Percentiles rank a stretch among this genome's conserved stretches.
Evolutionary conservation across 92 coral and sea anemone species (phyloP).

Genomic region (Virgularia gustaviana): DNA sequence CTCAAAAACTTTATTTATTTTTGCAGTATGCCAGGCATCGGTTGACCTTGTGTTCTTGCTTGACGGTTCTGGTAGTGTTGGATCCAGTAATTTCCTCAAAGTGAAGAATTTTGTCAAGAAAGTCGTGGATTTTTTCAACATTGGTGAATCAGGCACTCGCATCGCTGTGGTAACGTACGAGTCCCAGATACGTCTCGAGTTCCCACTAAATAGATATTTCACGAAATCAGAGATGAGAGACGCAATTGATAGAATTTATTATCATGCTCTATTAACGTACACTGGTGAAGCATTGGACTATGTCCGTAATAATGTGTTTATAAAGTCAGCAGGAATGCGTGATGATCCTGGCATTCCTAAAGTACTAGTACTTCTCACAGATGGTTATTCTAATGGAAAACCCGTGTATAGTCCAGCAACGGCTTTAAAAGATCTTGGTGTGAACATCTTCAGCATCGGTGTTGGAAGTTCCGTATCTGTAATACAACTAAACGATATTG

Average conservation of each 20-base stretch:
- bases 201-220: constrained; percentile 55
- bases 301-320: constrained; percentile 51
- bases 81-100: constrained; percentile 54
- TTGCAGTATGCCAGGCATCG: constrained; percentile 88
- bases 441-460: constrained; percentile 80
- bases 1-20: no score
- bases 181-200: constrained; percentile 42
- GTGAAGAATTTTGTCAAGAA: constrained; percentile 75
- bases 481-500: constrained; percentile 54
- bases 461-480: constrained; percentile 52
- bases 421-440: constrained; percentile 57
- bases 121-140: constrained; percentile 86
- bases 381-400: constrained; percentile 68
- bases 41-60: constrained; percentile 87
- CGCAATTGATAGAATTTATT: constrained; percentile 57
- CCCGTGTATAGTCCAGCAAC: constrained; percentile 42
- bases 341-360: constrained; percentile 83
- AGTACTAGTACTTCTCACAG: constrained; percentile 72
- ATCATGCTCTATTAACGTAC: constrained; percentile 53
- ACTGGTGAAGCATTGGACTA: constrained; percentile 75
- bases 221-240: constrained; percentile 60
- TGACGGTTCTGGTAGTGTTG: constrained; percentile 87
- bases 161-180: constrained; percentile 78
- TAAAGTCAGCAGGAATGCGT: constrained; percentile 60
- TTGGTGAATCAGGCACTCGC: constrained; percentile 77